Evolutionary conservation across 2,888 invertebrate genomes (phyloP), one percentile per base, ranked within the genome.

Genomic region (Selenia dentaria): DNA sequence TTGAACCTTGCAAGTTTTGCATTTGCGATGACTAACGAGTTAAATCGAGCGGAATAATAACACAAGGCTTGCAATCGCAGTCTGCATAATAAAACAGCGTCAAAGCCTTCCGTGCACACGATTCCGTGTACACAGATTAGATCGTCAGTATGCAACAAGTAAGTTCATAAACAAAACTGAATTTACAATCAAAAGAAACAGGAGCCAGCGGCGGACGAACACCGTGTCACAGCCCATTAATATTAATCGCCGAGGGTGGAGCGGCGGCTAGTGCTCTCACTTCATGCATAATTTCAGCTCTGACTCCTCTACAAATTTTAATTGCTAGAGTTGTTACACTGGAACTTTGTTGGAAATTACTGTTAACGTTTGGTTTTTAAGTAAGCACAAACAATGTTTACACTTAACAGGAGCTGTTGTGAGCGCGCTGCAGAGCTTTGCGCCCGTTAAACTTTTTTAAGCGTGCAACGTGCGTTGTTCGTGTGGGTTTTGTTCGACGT

Each of bases 141-240:
- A 54, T 62, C 61, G 67, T 66, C 54, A 68, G 67, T 67, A 74
- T 75, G 82, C 83, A 82, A 82, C 83, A 83, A 82, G 81, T 77
- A 71, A 65, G 67, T 68, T 65, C 42, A 51, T 54, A 44, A 72
- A 62, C 70, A 68, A 69, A 70, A 66, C 70, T 74, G 75, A 79
- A 83, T 83, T 83, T 79, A 75, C 79, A 85, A 83, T 83, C 79
- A 83, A 84, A 85, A 84, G 83, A 77, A 83, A 78, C 76, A 75
- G 68, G 71, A 51, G 58, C 58, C 57, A 65, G 67, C 64, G 64
- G 59, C 63, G 69, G 65, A 65, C 73, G 78, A 76, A 67, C 75
- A 71, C 74, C 77, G 81, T 83, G 86, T 81, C 86, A 80, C 82
- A 70, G 74, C 74, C 83, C 88, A 88, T 88, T 85, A 86, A 88